Evolutionary conservation across 2,888 invertebrate species (phyloP).

Genomic region (Chouioia cunea): DNA sequence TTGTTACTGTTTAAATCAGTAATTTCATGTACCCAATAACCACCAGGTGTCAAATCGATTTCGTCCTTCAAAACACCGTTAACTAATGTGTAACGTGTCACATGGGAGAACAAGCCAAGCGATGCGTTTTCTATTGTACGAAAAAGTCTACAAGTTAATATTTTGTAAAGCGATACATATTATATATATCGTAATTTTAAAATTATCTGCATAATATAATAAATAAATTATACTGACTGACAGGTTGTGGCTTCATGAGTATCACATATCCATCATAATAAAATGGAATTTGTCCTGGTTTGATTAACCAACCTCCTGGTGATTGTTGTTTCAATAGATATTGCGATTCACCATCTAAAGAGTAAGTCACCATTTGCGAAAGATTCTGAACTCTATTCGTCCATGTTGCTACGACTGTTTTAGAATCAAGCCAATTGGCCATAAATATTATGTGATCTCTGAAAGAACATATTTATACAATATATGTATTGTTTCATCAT

Average conservation of each 20-base stretch:
- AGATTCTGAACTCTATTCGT: conserved; percentile 87
- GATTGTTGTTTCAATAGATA: conserved; percentile 71
- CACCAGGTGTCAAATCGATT: conserved; percentile 56
- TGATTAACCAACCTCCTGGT: conserved; percentile 78
- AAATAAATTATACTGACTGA: not conserved
- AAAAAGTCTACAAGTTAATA: too few species aligned
- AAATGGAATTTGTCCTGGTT: conserved; percentile 70
- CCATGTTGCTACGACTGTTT: conserved; percentile 81
- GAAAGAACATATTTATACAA: not conserved
- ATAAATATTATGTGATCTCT: conserved; percentile 77
- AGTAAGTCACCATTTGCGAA: conserved; percentile 74
- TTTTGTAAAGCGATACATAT: too few species aligned
- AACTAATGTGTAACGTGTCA: conserved; percentile 52
- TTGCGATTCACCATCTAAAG: conserved; percentile 46
- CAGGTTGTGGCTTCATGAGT: conserved; percentile 63
- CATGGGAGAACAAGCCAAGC: conserved; percentile 62
- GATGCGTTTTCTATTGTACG: conserved; percentile 10
- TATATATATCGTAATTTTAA: too few species aligned
- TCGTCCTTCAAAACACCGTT: conserved; percentile 46
- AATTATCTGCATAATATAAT: too few species aligned
- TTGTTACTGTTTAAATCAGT: conserved; percentile 49
- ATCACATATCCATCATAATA: conserved; percentile 71
- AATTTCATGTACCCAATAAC: conserved; percentile 52
- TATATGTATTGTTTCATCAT: not conserved
- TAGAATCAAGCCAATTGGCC: conserved; percentile 82